phyloP scores from a whole-genome alignment of 2,888 invertebrate species.

The Flexamia atlantica region DNA sequence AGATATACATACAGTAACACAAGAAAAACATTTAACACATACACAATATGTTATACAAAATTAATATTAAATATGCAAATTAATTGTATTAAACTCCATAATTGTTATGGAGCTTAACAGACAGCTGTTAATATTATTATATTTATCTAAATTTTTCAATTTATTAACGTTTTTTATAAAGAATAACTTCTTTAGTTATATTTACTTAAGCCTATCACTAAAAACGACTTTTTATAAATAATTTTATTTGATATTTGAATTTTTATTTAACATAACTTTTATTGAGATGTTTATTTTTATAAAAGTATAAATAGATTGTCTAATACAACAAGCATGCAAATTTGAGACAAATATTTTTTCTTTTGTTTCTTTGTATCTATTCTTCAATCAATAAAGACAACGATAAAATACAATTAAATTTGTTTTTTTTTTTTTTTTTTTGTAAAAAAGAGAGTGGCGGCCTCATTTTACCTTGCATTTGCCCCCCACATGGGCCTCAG shows the following conservation, averaged over 20 bases:
- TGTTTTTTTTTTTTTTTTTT: too few species aligned
- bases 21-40: conserved; percentile 23
- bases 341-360: too few species aligned
- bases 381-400: too few species aligned
- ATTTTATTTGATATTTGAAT: neutral
- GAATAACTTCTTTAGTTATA: too few species aligned
- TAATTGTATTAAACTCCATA: conserved; percentile 2
- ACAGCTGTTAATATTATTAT: neutral
- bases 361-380: too few species aligned
- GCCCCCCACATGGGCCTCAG: too few species aligned
- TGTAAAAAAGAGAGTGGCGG: too few species aligned
- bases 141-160: neutral
- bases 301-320: conserved; percentile 15
- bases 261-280: neutral
- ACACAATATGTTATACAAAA: conserved; percentile 9
- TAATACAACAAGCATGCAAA: too few species aligned
- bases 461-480: too few species aligned
- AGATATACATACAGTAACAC: conserved; percentile 37
- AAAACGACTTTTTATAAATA: neutral
- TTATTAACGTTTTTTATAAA: too few species aligned
- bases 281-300: neutral
- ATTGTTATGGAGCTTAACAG: neutral
- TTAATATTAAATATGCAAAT: conserved; percentile 6
- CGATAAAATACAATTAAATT: too few species aligned
- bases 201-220: too few species aligned